Base-by-base conservation (phyloP, 2,113 vertebrate species). In the Clinocottus analis region DNA sequence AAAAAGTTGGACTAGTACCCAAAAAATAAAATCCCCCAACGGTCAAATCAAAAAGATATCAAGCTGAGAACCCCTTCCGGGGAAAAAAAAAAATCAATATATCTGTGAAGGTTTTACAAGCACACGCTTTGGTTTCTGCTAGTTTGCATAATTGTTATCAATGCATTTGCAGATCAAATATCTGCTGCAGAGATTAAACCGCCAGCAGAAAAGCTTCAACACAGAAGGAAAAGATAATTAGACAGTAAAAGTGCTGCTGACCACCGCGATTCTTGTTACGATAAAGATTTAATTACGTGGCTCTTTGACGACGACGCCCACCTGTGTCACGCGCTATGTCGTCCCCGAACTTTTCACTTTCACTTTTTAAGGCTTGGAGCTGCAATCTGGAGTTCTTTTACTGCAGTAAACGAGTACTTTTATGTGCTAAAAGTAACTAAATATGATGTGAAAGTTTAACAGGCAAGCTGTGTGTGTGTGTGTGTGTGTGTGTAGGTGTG, bases 401-500 rank as follows among this genome's bases (percentile, higher is more conserved):
- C 1, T 14, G 12, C 33, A n/a, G 43, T 10, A 37, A 27, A 51
- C 51, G 39, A 59, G 37, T 31, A 29, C 51, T 60, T 43, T 31
- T 45, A 68, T 53, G 41, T 5, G 56, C 4, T 11, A 27, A 4
- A 39, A 67, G 25, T 1, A 37, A 9, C 3, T 61, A 37, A 72
- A 69, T 25, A 25, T 27, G 12, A 25, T 8, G 37, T 39, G 8
- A 13, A 23, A 6, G 19, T 55, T 62, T 72, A 60, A 72, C 47
- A 72, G 63, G 43, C 70, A 71, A 31, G 59, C 72, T 85, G 77
- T 71, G 4, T 4, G 35, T 55, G 23, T 37, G 9, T 69, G 49
- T 23, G 25, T 68, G 29, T 72, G 80, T 90, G 55, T 84, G 89
- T 91, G 71, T 59, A 99, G 98, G 95, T 97, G 96, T 85, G 97